Evolutionary conservation across 2,113 vertebrate species (phyloP).

Genomic region (Antennarius striatus): DNA sequence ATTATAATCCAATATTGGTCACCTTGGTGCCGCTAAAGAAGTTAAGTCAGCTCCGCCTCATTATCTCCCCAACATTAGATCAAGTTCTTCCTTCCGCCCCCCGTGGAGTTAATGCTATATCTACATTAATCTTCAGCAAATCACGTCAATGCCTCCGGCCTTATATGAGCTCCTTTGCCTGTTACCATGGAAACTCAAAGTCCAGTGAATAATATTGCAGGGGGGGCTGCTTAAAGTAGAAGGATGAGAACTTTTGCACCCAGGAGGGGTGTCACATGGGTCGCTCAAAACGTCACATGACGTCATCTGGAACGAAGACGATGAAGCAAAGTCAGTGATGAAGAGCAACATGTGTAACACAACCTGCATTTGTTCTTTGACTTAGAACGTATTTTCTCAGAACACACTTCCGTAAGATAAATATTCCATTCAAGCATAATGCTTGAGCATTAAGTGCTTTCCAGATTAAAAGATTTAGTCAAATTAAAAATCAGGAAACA

Average conservation of each 20-base stretch:
- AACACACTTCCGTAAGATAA: too few relatives aligned
- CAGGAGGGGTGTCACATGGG: conserved; percentile 6
- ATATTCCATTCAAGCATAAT: too few relatives aligned
- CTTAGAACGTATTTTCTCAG: too few relatives aligned
- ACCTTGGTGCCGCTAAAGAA: conserved; percentile 7
- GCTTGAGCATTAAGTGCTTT: too few relatives aligned
- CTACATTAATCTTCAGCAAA: conserved; percentile 64
- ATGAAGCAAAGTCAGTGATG: conserved; percentile 30
- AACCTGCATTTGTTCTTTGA: too few relatives aligned
- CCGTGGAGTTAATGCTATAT: conserved; percentile 37
- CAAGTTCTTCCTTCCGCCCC: conserved; percentile 1
- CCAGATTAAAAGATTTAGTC: too few relatives aligned
- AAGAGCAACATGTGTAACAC: not conserved
- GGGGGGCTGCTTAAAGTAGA: conserved; percentile 19
- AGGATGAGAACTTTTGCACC: conserved; percentile 32
- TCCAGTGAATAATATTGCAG: conserved; percentile 30
- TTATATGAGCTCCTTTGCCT: conserved; percentile 48
- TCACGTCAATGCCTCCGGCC: conserved; percentile 60
- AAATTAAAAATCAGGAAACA: too few relatives aligned
- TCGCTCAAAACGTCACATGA: conserved; percentile 27
- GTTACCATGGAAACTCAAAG: conserved; percentile 73
- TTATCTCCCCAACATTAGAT: not conserved
- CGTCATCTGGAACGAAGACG: conserved; percentile 28
- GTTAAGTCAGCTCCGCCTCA: conserved; percentile 22
- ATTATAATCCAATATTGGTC: conserved; percentile 26